Percentiles rank a stretch among this genome's conserved stretches.
Conservation (phyloP, 2,113 vertebrate species). For the Antennarius striatus region DNA sequence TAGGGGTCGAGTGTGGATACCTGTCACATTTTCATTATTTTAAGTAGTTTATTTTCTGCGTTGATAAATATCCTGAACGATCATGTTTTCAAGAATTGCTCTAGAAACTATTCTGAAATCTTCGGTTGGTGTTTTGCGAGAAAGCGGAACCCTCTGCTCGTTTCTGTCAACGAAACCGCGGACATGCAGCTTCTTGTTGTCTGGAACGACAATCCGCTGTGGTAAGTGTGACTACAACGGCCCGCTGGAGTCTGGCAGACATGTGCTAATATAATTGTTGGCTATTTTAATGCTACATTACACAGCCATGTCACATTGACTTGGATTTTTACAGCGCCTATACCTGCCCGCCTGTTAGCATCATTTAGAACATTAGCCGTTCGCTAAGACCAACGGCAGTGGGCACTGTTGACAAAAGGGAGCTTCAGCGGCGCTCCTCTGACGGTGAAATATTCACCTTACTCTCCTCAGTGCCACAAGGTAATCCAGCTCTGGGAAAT, state of each 20-base stretch:
- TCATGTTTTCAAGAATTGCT: conserved; percentile 55
- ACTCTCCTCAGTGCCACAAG: no score
- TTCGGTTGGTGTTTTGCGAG: conserved; percentile 41
- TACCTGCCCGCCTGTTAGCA: background rate
- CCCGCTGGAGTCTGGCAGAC: no score
- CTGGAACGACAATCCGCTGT: conserved; percentile 16
- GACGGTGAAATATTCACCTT: no score
- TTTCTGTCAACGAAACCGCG: conserved; percentile 7
- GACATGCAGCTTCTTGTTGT: conserved; percentile 18
- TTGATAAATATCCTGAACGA: background rate
- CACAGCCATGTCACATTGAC: no score
- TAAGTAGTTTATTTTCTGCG: rapidly evolving
- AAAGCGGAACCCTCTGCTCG: conserved; percentile 44
- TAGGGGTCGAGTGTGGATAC: conserved; percentile 57
- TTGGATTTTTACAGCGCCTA: no score
- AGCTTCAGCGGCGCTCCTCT: no score
- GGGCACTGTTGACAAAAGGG: conserved; percentile 2
- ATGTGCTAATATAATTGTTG: no score
- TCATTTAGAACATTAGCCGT: background rate
- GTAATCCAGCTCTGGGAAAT: no score
- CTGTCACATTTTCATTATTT: background rate
- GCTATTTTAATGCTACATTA: no score
- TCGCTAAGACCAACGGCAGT: conserved; percentile 7
- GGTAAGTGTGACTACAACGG: conserved; percentile 36
- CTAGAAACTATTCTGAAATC: conserved; percentile 58